phyloP scores from a whole-genome alignment of 35 echinoderm and acorn worm genomes.

The Apostichopus japonicus region DNA sequence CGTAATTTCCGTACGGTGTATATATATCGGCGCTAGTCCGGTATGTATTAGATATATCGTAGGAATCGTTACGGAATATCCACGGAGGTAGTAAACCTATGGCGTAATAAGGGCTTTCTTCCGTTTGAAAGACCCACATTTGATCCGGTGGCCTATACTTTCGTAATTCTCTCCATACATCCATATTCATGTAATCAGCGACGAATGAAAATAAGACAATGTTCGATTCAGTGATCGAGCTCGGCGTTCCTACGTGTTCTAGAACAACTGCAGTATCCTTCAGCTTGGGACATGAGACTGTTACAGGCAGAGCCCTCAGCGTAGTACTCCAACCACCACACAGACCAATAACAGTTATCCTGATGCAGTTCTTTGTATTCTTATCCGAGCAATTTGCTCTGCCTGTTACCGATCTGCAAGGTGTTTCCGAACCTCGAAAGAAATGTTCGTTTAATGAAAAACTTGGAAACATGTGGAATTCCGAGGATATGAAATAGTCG shows the following conservation, averaged over 20 bases:
- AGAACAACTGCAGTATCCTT: conserved; percentile 17
- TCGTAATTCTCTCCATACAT: conserved; percentile 15
- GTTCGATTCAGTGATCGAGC: conserved; percentile 6
- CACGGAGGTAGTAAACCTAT: background rate
- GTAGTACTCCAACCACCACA: background rate
- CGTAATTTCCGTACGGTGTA: conserved; percentile 31
- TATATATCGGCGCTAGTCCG: conserved; percentile 7
- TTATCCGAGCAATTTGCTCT: background rate
- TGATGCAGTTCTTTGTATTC: background rate
- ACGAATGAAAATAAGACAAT: conserved; percentile 44
- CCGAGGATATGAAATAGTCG: too few species aligned
- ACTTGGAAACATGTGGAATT: too few species aligned
- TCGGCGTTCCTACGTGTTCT: background rate
- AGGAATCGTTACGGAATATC: conserved; percentile 20
- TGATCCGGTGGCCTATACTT: conserved; percentile 23
- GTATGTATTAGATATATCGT: conserved; percentile 41
- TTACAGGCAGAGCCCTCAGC: background rate
- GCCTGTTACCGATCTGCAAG: background rate
- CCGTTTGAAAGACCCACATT: conserved; percentile 46
- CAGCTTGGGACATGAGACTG: background rate
- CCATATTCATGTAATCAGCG: background rate
- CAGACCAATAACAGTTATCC: background rate
- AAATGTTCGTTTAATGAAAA: background rate
- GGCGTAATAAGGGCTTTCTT: conserved; percentile 22
- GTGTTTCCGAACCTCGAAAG: background rate